Percentiles rank a stretch among this genome's conserved stretches.
Evolutionary conservation across 2,888 invertebrate genomes (phyloP).

Genomic region (Tetragonisca angustula): DNA sequence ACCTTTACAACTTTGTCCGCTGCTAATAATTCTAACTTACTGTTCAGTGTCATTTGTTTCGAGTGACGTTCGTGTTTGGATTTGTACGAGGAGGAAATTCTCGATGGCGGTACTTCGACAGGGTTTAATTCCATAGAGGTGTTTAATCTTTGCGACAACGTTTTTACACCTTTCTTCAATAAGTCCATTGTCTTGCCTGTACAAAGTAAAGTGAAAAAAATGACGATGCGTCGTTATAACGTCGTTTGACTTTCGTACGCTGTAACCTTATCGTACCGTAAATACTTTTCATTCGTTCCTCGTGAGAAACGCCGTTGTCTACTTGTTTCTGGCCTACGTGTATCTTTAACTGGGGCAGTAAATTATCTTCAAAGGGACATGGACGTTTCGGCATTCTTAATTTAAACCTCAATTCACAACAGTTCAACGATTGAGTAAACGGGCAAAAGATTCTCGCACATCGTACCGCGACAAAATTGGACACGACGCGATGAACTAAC

Average conservation of each 20-base stretch:
- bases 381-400: constrained; percentile 76
- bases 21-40: constrained; percentile 69
- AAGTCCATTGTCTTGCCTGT: constrained; percentile 74
- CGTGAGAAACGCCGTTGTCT: constrained; percentile 71
- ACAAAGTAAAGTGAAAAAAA: neutral
- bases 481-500: neutral
- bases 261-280: constrained; percentile 75
- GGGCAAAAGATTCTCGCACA: constrained; percentile 7
- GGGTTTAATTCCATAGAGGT: constrained; percentile 45
- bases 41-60: constrained; percentile 76
- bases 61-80: constrained; percentile 47
- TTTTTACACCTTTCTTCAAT: constrained; percentile 74
- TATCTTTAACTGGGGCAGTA: constrained; percentile 76
- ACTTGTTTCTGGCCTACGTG: constrained; percentile 77
- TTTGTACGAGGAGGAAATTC: constrained; percentile 22
- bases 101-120: constrained; percentile 37
- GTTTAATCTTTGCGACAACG: constrained; percentile 63
- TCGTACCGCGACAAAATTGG: neutral
- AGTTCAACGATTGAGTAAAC: neutral
- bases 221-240: neutral
- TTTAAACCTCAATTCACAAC: neutral
- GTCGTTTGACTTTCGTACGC: neutral
- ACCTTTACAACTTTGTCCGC: constrained; percentile 69
- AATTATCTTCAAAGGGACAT: constrained; percentile 75
- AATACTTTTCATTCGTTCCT: constrained; percentile 76